Percentiles rank a stretch among this genome's conserved stretches.
These are phyloP conservation scores for Chrysaora quinquecirrha DNA, from an alignment of 30 jellyfish, hydroid and myxozoan species.

Conservation along the genomic window DNA sequence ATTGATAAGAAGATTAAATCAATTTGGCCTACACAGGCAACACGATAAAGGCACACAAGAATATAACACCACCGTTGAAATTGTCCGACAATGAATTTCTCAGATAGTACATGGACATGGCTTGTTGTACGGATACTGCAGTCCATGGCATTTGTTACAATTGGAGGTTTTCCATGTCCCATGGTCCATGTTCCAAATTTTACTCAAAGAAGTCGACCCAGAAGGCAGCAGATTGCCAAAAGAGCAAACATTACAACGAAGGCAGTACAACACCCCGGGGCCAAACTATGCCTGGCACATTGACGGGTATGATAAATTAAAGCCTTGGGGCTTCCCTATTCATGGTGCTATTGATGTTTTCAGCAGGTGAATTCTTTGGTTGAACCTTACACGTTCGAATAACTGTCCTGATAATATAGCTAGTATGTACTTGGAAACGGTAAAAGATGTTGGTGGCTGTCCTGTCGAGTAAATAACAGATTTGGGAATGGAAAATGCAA, in stretches of 20 bases:
- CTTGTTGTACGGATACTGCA: neutral
- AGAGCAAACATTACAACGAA: neutral
- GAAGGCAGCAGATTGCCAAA: constrained; percentile 18
- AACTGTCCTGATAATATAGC: constrained; percentile 43
- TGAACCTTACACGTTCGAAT: constrained; percentile 52
- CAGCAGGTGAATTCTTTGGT: constrained; percentile 47
- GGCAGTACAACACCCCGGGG: constrained; percentile 35
- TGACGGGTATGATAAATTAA: constrained; percentile 50
- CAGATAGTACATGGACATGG: neutral
- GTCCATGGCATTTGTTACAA: constrained; percentile 23
- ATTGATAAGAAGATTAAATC: neutral
- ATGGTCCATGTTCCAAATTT: constrained; percentile 11
- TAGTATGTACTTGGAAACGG: neutral
- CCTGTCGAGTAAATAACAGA: constrained; percentile 45
- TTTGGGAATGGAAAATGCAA: constrained; percentile 54
- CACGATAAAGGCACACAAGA: neutral
- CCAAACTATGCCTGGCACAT: constrained; percentile 65
- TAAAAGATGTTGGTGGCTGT: constrained; percentile 30
- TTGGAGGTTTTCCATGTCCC: constrained; percentile 54
- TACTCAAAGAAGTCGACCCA: constrained; percentile 36
- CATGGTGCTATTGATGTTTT: constrained; percentile 28
- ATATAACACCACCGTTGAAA: neutral
- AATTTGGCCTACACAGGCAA: neutral
- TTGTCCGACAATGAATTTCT: neutral
- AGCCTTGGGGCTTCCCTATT: constrained; percentile 44